phyloP scores from a whole-genome alignment of 2,113 vertebrate genomes.

The Heterochromis multidens region DNA sequence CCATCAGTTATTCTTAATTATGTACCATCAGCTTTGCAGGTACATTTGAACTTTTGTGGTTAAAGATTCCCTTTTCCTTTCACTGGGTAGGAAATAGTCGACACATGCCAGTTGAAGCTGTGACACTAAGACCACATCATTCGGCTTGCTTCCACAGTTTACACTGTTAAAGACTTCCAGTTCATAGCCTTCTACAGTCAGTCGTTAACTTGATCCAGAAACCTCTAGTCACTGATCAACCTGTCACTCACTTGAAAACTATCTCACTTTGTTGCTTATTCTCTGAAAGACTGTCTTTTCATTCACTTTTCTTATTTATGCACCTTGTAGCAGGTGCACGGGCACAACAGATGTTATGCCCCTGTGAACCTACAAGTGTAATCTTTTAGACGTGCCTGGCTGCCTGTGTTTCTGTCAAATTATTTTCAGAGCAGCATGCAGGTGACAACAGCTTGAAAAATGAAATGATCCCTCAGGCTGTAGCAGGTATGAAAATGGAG shows the following conservation, averaged over 20 bases:
- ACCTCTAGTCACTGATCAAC: conserved; percentile 35
- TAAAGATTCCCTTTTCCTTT: not conserved
- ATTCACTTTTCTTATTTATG: conserved; percentile 8
- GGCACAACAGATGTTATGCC: conserved; percentile 34
- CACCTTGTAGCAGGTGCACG: conserved; percentile 12
- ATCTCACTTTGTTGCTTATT: not conserved
- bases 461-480: conserved; percentile 29
- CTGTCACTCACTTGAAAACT: not conserved
- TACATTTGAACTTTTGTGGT: not conserved
- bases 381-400: conserved; percentile 28
- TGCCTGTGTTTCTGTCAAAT: conserved; percentile 34
- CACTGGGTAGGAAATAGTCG: not conserved
- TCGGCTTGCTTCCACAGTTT: not conserved
- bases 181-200: conserved; percentile 38
- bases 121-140: not conserved
- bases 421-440: conserved; percentile 38
- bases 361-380: conserved; percentile 18
- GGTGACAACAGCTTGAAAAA: conserved; percentile 57
- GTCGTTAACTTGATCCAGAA: conserved; percentile 34
- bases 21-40: not conserved
- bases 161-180: conserved; percentile 20
- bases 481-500: conserved; percentile 18
- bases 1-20: not conserved
- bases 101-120: not conserved
- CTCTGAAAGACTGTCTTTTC: not conserved